A percentile compares a stretch with the other conserved stretches of the same genome.
These are phyloP conservation scores for Leptoclinus maculatus DNA, from an alignment of 2,797 vertebrate genomes.

Conservation along the genomic window DNA sequence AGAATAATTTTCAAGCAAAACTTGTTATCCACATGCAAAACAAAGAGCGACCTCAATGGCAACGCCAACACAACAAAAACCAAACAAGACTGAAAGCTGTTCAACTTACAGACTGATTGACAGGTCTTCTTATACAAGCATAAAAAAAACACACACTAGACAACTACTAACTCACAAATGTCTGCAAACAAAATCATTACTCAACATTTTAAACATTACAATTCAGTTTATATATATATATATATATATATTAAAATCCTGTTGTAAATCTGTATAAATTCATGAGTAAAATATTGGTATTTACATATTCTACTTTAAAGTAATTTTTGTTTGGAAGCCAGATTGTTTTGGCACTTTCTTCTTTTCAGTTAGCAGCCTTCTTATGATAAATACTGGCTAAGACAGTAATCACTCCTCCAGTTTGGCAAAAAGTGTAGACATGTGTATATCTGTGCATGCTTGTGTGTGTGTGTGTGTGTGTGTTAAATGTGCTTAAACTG, in stretches of 20 bases:
- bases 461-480: background rate
- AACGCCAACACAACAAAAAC: background rate
- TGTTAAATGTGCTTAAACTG: constrained; percentile 11
- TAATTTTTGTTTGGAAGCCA: background rate
- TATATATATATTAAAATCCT: background rate
- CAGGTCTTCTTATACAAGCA: background rate
- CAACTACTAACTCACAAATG: background rate
- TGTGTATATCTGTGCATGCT: background rate
- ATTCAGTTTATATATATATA: background rate
- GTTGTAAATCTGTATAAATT: background rate
- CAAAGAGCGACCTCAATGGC: background rate
- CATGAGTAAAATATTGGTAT: background rate
- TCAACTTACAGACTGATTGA: background rate
- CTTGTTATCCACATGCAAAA: background rate
- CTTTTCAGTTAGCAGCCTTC: background rate
- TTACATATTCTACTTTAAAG: background rate
- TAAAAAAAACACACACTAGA: background rate
- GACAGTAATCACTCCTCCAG: background rate
- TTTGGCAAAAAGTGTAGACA: background rate
- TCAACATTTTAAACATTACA: background rate
- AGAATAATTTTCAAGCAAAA: background rate
- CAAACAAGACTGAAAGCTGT: background rate
- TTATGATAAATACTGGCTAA: background rate
- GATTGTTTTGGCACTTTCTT: background rate
- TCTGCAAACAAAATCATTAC: background rate